These are phyloP conservation scores for Drosophila nigricruria DNA, from an alignment of 2,888 invertebrate species.

Conservation along the genomic window DNA sequence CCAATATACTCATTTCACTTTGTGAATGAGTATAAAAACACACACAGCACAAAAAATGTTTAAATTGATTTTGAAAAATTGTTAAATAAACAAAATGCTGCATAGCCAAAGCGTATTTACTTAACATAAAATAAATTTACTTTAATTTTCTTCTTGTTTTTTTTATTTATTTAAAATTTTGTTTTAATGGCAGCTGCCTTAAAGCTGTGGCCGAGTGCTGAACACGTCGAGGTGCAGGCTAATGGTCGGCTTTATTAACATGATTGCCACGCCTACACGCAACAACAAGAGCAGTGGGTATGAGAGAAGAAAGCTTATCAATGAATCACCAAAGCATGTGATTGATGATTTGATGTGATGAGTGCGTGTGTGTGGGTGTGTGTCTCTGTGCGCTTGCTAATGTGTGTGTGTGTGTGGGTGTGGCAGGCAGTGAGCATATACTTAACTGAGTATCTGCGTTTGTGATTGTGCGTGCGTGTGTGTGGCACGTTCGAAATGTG, in stretches of 20 bases:
- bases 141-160: neutral
- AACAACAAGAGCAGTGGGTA: neutral
- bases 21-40: too few relatives aligned
- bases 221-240: conserved; percentile 21
- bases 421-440: conserved; percentile 51
- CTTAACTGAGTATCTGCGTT: conserved; percentile 43
- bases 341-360: conserved; percentile 79
- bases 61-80: conserved; percentile 75
- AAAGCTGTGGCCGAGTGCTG: conserved; percentile 16
- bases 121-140: conserved; percentile 28
- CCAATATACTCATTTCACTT: too few relatives aligned
- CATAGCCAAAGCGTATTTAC: conserved; percentile 37
- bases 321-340: conserved; percentile 80
- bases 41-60: conserved; percentile 41
- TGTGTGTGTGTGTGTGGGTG: conserved; percentile 23
- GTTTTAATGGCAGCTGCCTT: conserved; percentile 34
- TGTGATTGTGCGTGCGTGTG: conserved; percentile 21
- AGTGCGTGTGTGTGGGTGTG: conserved; percentile 22
- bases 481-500: conserved; percentile 55
- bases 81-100: conserved; percentile 70
- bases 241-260: conserved; percentile 74
- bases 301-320: conserved; percentile 66
- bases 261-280: conserved; percentile 59
- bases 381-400: conserved; percentile 13
- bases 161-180: conserved; percentile 20